Evolutionary conservation across 2,113 vertebrate species (phyloP).

Genomic region (Xiphophorus maculatus): DNA sequence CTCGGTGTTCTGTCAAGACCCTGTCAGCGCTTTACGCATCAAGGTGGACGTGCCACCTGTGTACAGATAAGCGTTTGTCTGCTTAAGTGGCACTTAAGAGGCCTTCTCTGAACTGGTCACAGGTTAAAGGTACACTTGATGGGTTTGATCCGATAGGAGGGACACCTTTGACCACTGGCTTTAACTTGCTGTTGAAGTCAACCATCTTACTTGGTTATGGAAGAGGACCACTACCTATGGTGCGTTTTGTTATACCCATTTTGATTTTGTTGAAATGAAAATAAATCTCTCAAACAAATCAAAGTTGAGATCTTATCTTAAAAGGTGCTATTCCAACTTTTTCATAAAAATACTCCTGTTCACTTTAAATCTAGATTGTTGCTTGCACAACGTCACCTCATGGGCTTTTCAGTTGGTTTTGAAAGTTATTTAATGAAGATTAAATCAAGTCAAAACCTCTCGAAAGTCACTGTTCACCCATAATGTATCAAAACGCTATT

Average conservation of each 20-base stretch:
- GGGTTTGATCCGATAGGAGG: conserved; percentile 27
- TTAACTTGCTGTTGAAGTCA: conserved; percentile 30
- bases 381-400: too few species aligned
- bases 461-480: too few species aligned
- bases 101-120: conserved; percentile 58
- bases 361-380: too few species aligned
- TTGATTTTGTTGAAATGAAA: conserved; percentile 61
- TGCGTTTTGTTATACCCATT: conserved; percentile 69
- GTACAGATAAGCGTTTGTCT: conserved; percentile 61
- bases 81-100: conserved; percentile 53
- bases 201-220: neutral
- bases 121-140: conserved; percentile 23
- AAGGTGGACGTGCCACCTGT: conserved; percentile 76
- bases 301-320: conserved; percentile 13
- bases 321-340: neutral
- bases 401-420: too few species aligned
- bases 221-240: conserved; percentile 32
- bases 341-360: too few species aligned
- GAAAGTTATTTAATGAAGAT: neutral
- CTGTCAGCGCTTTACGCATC: conserved; percentile 74
- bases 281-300: conserved; percentile 58
- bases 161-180: conserved; percentile 49
- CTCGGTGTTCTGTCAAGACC: conserved; percentile 77
- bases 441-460: neutral
- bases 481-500: too few species aligned